These are phyloP conservation scores for Chaetogeoica ovagalla DNA, from an alignment of 2,888 invertebrate genomes.

Conservation along the genomic window DNA sequence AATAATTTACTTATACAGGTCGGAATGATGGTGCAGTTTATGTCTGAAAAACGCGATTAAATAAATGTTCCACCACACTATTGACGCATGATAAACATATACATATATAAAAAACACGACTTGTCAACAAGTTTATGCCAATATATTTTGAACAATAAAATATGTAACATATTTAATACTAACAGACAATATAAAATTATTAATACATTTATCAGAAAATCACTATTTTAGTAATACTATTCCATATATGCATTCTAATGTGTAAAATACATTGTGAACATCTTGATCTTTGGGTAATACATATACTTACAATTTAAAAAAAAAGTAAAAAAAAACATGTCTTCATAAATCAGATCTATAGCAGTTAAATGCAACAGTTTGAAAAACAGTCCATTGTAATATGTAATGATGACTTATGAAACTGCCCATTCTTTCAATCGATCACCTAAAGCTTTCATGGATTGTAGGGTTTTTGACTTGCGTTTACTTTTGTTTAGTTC, in stretches of 20 bases:
- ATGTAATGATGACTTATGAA: slow-evolving; percentile 25
- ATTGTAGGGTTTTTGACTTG: slow-evolving; percentile 57
- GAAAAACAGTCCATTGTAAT: neutral
- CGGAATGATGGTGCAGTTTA: too few species aligned
- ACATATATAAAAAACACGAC: neutral
- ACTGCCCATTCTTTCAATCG: slow-evolving; percentile 59
- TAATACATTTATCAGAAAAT: too few species aligned
- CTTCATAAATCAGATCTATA: neutral
- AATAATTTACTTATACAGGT: too few species aligned
- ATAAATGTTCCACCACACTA: too few species aligned
- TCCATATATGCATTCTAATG: slow-evolving; percentile 9
- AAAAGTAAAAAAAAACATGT: neutral
- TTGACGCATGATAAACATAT: neutral
- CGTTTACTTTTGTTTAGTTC: slow-evolving; percentile 56
- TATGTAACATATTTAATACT: slow-evolving; percentile 5
- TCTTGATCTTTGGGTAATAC: slow-evolving; percentile 32
- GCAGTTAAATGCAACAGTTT: neutral
- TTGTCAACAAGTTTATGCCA: neutral
- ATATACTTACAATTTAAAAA: slow-evolving; percentile 17
- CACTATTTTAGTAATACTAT: slow-evolving; percentile 40
- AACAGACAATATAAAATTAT: slow-evolving; percentile 31
- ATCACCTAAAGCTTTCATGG: slow-evolving; percentile 58
- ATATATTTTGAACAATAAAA: slow-evolving; percentile 19
- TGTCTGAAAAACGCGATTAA: too few species aligned
- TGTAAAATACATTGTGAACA: slow-evolving; percentile 28